phyloP scores from a whole-genome alignment of 2,113 vertebrate genomes.

The human (Homo sapiens) region DNA sequence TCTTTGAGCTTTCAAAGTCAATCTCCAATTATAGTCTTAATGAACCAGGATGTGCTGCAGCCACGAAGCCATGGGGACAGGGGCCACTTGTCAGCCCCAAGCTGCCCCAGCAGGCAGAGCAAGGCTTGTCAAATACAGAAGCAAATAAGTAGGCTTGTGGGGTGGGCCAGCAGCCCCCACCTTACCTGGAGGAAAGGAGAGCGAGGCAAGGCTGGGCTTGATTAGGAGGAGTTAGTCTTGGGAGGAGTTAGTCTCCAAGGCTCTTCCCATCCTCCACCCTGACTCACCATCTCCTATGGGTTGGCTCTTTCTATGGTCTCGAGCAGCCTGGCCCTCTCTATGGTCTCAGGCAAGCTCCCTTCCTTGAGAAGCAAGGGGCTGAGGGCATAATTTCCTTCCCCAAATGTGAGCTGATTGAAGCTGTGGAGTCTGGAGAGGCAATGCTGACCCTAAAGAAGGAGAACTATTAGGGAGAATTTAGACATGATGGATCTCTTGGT shows the following conservation, averaged over 20 bases:
- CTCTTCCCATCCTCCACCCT: not conserved
- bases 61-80: slow-evolving; percentile 52
- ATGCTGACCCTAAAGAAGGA: not conserved
- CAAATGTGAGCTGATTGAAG: not conserved
- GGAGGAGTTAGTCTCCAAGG: not conserved
- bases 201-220: not conserved
- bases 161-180: not conserved
- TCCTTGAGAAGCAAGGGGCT: not conserved
- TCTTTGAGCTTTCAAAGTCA: slow-evolving; percentile 64
- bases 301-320: not conserved
- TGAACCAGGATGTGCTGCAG: not conserved
- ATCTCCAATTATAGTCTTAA: slow-evolving; percentile 71
- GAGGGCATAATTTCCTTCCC: not conserved
- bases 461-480: not conserved
- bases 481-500: not conserved
- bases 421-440: not conserved
- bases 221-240: not conserved
- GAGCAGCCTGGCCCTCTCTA: not conserved
- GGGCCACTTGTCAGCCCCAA: slow-evolving; percentile 68
- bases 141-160: not conserved
- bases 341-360: not conserved
- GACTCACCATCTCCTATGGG: not conserved
- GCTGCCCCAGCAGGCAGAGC: not conserved
- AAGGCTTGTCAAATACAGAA: not conserved
- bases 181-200: not conserved